These are phyloP conservation scores for Hirudo medicinalis DNA, from an alignment of 1,140 invertebrate genomes.

Conservation along the genomic window DNA sequence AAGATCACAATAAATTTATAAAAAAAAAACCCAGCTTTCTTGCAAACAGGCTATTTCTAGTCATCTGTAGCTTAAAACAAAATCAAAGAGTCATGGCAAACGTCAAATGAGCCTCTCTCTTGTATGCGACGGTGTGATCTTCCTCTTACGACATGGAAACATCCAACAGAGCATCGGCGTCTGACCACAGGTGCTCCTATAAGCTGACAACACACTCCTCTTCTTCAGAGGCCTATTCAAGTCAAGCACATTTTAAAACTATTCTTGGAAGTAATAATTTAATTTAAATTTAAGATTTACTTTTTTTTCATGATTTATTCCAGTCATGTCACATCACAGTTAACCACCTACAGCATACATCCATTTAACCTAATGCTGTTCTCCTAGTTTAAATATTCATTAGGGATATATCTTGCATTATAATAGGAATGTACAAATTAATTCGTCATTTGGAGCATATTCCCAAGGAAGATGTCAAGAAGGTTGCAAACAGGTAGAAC, in stretches of 20 bases:
- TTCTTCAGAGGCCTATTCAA: conserved; percentile 5
- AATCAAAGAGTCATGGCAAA: too few species aligned
- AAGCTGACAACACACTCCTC: neutral
- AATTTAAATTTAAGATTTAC: neutral
- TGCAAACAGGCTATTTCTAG: too few species aligned
- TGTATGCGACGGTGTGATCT: too few species aligned
- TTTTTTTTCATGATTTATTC: neutral
- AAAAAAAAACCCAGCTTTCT: too few species aligned
- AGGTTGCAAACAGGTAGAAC: too few species aligned
- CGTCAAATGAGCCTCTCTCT: too few species aligned
- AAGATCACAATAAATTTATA: too few species aligned
- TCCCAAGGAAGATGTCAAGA: too few species aligned
- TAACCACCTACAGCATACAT: neutral
- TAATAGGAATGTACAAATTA: neutral
- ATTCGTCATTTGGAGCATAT: too few species aligned
- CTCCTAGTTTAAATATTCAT: neutral
- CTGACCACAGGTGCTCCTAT: conserved; percentile 9
- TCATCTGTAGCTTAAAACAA: too few species aligned
- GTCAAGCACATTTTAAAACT: neutral
- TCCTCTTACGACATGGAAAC: conserved; percentile 15
- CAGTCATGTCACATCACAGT: neutral
- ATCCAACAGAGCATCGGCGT: neutral
- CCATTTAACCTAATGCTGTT: neutral
- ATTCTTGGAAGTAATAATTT: neutral
- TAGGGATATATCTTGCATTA: neutral